Percentiles rank a stretch among this genome's conserved stretches.
These are phyloP conservation scores for Arbacia lixula DNA, from an alignment of 53 echinoderm and acorn worm genomes.

Conservation along the genomic window DNA sequence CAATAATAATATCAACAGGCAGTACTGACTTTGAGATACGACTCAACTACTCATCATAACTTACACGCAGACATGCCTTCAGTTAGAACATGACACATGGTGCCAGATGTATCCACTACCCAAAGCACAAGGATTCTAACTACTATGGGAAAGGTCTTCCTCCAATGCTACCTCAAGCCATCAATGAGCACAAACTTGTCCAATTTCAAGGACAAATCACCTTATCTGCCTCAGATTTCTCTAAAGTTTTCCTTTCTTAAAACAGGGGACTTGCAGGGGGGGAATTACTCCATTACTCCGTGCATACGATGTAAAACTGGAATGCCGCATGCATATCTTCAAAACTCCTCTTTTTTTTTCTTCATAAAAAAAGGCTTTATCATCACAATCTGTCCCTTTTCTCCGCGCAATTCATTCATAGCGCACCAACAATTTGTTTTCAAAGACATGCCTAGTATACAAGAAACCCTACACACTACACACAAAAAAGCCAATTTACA, in stretches of 20 bases:
- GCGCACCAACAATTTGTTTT: constrained; percentile 23
- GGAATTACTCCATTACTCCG: too few species aligned
- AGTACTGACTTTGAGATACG: constrained; percentile 51
- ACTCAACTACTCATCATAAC: constrained; percentile 44
- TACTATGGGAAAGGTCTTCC: neutral
- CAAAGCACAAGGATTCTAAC: constrained; percentile 28
- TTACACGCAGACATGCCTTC: constrained; percentile 34
- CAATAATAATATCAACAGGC: constrained; percentile 55
- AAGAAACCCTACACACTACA: constrained; percentile 25
- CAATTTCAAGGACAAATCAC: constrained; percentile 30
- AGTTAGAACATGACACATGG: constrained; percentile 10
- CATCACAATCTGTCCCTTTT: constrained; percentile 9
- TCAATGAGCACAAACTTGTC: constrained; percentile 7
- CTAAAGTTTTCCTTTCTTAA: constrained; percentile 3
- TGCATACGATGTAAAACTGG: constrained; percentile 53
- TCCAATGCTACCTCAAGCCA: neutral
- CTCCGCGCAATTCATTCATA: constrained; percentile 34
- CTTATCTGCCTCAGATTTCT: constrained; percentile 13
- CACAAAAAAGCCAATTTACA: constrained; percentile 43
- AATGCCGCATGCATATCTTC: constrained; percentile 56
- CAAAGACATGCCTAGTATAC: constrained; percentile 57
- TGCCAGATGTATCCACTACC: constrained; percentile 9
- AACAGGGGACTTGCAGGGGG: constrained; percentile 28
- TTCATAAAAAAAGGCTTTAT: constrained; percentile 13
- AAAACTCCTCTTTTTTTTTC: constrained; percentile 9